Evolutionary conservation across 2,113 vertebrate genomes (phyloP).

Genomic region (Vulpes ferrilata): DNA sequence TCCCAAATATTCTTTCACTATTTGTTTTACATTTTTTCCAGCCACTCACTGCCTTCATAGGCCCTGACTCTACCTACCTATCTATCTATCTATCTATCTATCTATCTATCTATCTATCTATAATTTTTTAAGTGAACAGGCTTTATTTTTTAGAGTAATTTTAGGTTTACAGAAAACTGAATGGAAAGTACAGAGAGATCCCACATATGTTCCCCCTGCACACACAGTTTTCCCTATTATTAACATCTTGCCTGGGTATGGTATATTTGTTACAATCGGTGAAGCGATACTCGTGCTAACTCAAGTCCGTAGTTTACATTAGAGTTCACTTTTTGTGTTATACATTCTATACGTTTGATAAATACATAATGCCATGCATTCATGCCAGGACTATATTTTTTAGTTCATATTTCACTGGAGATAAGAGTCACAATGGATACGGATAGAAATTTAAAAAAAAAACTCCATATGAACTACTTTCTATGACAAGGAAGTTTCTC

Average conservation of each 20-base stretch:
- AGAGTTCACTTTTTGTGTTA: background rate
- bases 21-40: background rate
- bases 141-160: slow-evolving; percentile 47
- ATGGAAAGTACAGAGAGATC: background rate
- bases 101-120: background rate
- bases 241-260: background rate
- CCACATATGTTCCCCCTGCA: background rate
- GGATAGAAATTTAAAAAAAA: background rate
- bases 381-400: background rate
- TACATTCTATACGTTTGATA: background rate
- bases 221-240: background rate
- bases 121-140: slow-evolving; percentile 15
- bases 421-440: background rate
- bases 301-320: background rate
- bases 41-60: background rate
- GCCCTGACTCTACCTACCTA: background rate
- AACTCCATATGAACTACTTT: background rate
- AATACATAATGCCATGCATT: background rate
- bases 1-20: background rate
- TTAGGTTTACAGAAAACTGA: slow-evolving; percentile 29
- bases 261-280: background rate
- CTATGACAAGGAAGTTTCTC: background rate
- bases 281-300: background rate
- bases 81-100: background rate
- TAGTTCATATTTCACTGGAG: background rate